Evolutionary conservation across 2,888 invertebrate species (phyloP), one percentile per base, ranked within the genome.

Genomic region (Tanytarsus gracilentus): DNA sequence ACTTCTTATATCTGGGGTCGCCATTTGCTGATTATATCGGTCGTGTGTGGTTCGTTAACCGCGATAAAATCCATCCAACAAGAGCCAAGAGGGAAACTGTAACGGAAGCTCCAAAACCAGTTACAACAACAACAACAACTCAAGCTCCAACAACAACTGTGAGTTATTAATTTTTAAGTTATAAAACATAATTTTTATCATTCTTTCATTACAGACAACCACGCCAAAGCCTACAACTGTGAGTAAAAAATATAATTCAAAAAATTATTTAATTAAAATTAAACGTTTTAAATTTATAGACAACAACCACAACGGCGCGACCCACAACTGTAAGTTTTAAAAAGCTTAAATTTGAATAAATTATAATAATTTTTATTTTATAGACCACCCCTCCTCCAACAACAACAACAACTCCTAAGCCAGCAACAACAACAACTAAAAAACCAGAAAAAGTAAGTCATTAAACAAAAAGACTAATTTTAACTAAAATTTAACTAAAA

Each of bases 21-120:
- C 88, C 88, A 0, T 81, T 78, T 64, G 81, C 82, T 67, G 75
- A 80, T 61, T 86, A 77, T 65, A 70, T 89, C 49, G 84, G 77
- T 0, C 77, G 81, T 59, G 77, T 86, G n/a, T 78, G 83, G 30
- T 75, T 79, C 14, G 60, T 60, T 2, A 60, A 60, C 26, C 30
- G 39, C 8, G 60, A 60, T 9, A 77, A 78, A 1, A 74, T 79
- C 60, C 72, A 73, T 30, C 72, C 79, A 21, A n/a, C n/a, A n/a
- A n/a, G n/a, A n/a, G n/a, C n/a, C n/a, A n/a, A n/a, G n/a, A n/a
- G 23, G 55, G 64, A 63, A 44, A 21, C 21, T 11, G 36, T 18
- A n/a, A 44, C 25, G 49, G 44, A 59, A 52, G 44, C 63, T n/a
- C 21, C 62, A 9, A 21, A 49, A 33, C 5, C 39, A 9, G n/a